Conservation (phyloP, 1,140 invertebrate genomes). For the Armadillidium nasatum region DNA sequence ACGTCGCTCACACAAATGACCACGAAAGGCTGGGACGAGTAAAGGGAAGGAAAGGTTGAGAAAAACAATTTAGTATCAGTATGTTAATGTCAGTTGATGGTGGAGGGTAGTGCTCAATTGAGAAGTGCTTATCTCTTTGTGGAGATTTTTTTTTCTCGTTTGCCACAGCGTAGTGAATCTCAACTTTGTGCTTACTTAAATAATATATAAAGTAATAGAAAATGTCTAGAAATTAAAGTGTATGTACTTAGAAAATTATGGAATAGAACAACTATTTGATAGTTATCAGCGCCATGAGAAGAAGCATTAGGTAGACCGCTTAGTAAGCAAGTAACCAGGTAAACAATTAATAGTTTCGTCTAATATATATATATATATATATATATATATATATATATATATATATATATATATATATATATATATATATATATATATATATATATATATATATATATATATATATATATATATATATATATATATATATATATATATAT, state of each 20-base stretch:
- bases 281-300: not conserved
- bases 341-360: too few relatives aligned
- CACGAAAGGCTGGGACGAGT: not conserved
- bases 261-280: too few relatives aligned
- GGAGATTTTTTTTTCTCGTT: not conserved
- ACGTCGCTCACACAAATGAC: not conserved
- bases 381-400: not conserved
- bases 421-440: not conserved
- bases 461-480: not conserved
- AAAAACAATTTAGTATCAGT: not conserved
- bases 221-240: not conserved
- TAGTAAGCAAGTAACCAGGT: too few relatives aligned
- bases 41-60: not conserved
- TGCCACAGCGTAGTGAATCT: not conserved
- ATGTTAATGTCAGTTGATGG: not conserved
- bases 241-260: not conserved
- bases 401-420: not conserved
- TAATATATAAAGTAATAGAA: not conserved
- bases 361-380: too few relatives aligned
- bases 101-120: not conserved
- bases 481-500: not conserved
- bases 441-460: not conserved
- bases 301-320: not conserved
- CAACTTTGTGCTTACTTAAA: not conserved
- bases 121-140: not conserved